A percentile compares a stretch with the other conserved stretches of the same genome.
Evolutionary conservation across 2,113 vertebrate species (phyloP).

Genomic region (Eolophus roseicapilla): DNA sequence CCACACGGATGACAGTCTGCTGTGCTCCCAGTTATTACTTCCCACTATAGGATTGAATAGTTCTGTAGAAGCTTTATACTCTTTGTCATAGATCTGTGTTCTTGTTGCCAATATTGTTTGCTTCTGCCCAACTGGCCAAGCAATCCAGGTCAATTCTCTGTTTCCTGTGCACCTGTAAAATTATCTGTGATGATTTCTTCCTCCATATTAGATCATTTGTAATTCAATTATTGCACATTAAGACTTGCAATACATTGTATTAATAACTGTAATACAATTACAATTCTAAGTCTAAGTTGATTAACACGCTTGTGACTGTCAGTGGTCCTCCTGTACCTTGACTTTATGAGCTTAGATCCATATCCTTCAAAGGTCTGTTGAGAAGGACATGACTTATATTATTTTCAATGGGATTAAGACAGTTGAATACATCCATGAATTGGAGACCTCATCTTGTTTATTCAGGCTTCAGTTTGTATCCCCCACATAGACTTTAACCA

Average conservation of each 20-base stretch:
- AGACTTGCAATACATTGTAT: background rate
- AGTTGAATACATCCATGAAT: background rate
- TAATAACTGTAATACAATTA: background rate
- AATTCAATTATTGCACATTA: background rate
- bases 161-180: background rate
- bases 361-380: background rate
- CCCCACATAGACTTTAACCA: background rate
- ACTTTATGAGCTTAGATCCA: background rate
- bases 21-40: background rate
- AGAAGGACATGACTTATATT: background rate
- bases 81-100: background rate
- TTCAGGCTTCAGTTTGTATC: background rate
- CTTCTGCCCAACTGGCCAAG: accelerated
- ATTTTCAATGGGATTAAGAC: background rate
- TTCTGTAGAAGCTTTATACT: background rate
- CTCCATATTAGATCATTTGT: background rate
- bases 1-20: background rate
- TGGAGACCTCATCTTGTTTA: background rate
- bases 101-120: background rate
- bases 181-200: background rate
- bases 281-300: background rate
- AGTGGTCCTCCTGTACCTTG: background rate
- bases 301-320: background rate
- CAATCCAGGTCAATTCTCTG: background rate
- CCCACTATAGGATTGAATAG: background rate